Conservation (phyloP, 1,140 invertebrate species). For the Zaprionus davidi region DNA sequence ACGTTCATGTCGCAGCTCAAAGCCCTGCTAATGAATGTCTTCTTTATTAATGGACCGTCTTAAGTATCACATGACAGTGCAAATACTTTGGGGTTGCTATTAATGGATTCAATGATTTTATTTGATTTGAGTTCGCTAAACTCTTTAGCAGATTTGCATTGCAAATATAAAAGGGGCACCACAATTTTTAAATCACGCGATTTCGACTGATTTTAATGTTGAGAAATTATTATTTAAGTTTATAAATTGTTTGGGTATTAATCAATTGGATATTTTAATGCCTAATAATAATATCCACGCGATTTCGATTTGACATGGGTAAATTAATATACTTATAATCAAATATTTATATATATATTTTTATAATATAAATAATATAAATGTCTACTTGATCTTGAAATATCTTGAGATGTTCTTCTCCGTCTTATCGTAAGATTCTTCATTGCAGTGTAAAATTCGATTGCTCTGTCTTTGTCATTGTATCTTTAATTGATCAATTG, state of each 20-base stretch:
- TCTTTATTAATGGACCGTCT: neutral
- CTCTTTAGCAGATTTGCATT: conserved; percentile 44
- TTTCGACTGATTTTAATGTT: neutral
- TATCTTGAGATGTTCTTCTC: neutral
- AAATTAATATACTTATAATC: neutral
- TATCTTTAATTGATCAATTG: conserved; percentile 76
- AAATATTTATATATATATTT: too few relatives aligned
- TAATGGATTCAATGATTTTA: conserved; percentile 8
- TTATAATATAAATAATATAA: too few relatives aligned
- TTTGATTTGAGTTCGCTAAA: conserved; percentile 23
- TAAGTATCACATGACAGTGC: neutral
- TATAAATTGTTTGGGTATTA: neutral
- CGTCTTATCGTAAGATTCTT: neutral
- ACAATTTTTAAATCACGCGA: neutral
- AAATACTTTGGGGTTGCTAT: neutral
- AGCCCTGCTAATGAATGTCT: conserved; percentile 8
- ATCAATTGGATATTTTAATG: neutral
- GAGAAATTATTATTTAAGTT: neutral
- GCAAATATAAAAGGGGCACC: neutral
- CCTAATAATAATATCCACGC: too few relatives aligned
- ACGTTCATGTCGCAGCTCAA: neutral
- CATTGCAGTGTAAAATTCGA: conserved; percentile 5
- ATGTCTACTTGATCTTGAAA: neutral
- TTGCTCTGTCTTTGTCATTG: conserved; percentile 43
- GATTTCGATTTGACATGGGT: too few relatives aligned